These are phyloP conservation scores for Bubo blakistoni DNA, from an alignment of 2,113 vertebrate genomes.

Conservation along the genomic window DNA sequence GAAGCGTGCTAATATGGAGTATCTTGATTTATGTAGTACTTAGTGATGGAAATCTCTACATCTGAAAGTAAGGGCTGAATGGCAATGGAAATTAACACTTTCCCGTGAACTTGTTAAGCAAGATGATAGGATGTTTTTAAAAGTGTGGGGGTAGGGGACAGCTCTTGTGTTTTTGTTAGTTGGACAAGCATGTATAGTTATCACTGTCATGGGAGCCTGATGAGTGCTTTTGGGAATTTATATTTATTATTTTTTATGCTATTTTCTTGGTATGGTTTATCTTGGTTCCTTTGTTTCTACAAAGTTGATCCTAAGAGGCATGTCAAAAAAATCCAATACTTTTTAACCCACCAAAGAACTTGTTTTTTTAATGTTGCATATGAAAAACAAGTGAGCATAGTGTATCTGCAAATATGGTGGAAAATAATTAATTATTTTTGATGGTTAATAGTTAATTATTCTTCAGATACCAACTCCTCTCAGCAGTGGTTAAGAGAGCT, in stretches of 20 bases:
- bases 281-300: conserved; percentile 12
- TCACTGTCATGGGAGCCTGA: neutral
- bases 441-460: neutral
- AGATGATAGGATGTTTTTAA: neutral
- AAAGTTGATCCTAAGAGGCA: neutral
- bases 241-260: neutral
- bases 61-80: neutral
- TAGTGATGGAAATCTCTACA: neutral
- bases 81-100: neutral
- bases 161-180: neutral
- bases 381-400: neutral
- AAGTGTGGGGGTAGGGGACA: neutral
- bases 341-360: neutral
- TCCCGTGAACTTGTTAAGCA: neutral
- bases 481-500: neutral
- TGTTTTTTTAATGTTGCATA: neutral
- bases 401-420: neutral
- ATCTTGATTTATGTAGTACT: neutral
- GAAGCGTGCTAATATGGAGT: neutral
- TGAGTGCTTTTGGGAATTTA: neutral
- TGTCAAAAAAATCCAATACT: neutral
- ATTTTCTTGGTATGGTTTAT: conserved; percentile 20
- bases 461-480: neutral
- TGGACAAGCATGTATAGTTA: neutral
- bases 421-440: neutral